These are phyloP conservation scores for Caenorhabditis remanei DNA, from an alignment of 1,140 invertebrate species.

Conservation along the genomic window DNA sequence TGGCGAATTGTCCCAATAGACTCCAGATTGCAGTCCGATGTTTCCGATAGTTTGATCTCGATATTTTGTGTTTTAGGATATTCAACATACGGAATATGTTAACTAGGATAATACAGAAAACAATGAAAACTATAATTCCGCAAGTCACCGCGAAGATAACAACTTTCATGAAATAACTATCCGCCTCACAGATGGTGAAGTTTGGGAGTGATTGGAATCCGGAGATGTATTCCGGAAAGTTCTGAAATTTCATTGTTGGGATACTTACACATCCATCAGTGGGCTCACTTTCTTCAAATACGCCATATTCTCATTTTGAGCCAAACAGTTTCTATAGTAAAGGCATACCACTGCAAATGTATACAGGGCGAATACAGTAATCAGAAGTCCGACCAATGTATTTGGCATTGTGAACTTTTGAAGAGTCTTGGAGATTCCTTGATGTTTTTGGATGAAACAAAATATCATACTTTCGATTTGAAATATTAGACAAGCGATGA, in stretches of 20 bases:
- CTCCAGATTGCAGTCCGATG: neutral
- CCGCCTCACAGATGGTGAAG: neutral
- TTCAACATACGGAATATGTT: neutral
- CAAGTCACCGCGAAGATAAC: neutral
- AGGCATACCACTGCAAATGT: neutral
- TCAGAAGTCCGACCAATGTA: neutral
- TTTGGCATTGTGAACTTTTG: neutral
- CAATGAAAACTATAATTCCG: neutral
- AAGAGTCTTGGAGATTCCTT: neutral
- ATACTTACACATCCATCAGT: neutral
- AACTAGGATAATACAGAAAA: neutral
- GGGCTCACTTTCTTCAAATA: neutral
- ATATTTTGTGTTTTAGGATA: neutral
- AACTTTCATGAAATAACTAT: neutral
- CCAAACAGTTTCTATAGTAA: neutral
- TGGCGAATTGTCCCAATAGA: neutral
- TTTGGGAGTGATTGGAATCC: neutral
- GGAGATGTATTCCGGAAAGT: neutral
- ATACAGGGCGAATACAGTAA: neutral
- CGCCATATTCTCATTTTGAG: neutral
- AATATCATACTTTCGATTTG: slow-evolving; percentile 1
- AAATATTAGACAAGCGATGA: neutral
- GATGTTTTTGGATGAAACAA: slow-evolving; percentile 1
- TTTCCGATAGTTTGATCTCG: neutral
- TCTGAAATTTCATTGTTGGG: neutral